Conservation (phyloP, 1,140 invertebrate species). For the Trichoplusia ni region DNA sequence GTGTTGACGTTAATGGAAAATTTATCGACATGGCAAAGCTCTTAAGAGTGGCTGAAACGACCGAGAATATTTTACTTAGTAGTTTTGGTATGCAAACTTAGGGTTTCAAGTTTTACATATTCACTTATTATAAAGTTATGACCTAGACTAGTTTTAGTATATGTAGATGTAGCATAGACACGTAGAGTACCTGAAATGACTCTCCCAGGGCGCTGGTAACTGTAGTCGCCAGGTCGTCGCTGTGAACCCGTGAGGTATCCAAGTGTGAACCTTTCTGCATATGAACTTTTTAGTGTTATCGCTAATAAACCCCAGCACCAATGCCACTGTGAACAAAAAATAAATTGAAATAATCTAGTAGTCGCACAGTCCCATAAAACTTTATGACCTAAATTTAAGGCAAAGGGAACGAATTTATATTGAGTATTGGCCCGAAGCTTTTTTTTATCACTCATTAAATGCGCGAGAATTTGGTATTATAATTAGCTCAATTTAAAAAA, state of each 20-base stretch:
- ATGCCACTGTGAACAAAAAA: slow-evolving; percentile 57
- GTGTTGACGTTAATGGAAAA: slow-evolving; percentile 38
- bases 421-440: too few relatives aligned
- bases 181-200: slow-evolving; percentile 73
- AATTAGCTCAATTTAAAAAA: too few relatives aligned
- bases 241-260: slow-evolving; percentile 92
- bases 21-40: slow-evolving; percentile 45
- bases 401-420: too few relatives aligned
- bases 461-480: too few relatives aligned
- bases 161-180: background rate
- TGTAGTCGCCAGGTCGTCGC: slow-evolving; percentile 86
- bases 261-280: slow-evolving; percentile 82
- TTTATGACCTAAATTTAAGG: too few relatives aligned
- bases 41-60: slow-evolving; percentile 10
- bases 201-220: slow-evolving; percentile 88
- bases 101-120: background rate
- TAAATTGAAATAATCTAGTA: too few relatives aligned
- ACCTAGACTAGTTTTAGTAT: background rate
- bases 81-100: slow-evolving; percentile 5
- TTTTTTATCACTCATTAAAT: too few relatives aligned
- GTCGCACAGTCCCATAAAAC: too few relatives aligned
- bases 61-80: slow-evolving; percentile 10
- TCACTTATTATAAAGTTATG: slow-evolving; percentile 2
- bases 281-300: slow-evolving; percentile 41
- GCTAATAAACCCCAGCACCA: slow-evolving; percentile 58